These are phyloP conservation scores for Amazonetta brasiliensis DNA, from an alignment of 2,797 vertebrate species.

Conservation along the genomic window DNA sequence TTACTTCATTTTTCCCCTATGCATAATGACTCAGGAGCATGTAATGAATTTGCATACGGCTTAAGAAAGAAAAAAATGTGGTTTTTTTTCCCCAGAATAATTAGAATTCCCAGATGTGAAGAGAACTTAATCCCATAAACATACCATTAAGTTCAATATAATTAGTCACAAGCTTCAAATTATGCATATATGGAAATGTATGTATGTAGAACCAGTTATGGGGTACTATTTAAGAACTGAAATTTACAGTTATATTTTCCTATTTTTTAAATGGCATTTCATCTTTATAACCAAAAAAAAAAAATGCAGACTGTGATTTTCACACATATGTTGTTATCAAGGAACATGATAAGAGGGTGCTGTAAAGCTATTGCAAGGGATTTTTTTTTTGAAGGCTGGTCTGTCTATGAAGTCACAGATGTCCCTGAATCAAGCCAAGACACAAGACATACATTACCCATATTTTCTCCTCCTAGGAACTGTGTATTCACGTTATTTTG, in stretches of 20 bases:
- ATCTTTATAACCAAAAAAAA: neutral
- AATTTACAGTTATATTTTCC: neutral
- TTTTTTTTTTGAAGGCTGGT: neutral
- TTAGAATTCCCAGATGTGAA: neutral
- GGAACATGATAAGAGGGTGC: neutral
- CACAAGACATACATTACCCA: neutral
- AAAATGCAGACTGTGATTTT: neutral
- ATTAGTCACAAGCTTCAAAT: neutral
- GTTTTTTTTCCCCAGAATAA: neutral
- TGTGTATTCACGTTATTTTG: neutral
- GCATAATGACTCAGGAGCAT: neutral
- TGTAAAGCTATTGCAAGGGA: neutral
- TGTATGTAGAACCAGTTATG: neutral
- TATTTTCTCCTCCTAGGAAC: neutral
- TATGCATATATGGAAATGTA: neutral
- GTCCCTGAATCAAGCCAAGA: slow-evolving; percentile 6
- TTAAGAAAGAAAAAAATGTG: neutral
- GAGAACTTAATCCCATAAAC: neutral
- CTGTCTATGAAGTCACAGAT: neutral
- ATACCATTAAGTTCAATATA: neutral
- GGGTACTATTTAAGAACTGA: neutral
- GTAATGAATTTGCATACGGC: neutral
- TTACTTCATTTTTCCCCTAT: neutral
- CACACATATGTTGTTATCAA: slow-evolving; percentile 13
- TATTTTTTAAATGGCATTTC: neutral